These are phyloP conservation scores for Diplosoma virens DNA, from an alignment of 23 tunicate genomes.

Conservation along the genomic window DNA sequence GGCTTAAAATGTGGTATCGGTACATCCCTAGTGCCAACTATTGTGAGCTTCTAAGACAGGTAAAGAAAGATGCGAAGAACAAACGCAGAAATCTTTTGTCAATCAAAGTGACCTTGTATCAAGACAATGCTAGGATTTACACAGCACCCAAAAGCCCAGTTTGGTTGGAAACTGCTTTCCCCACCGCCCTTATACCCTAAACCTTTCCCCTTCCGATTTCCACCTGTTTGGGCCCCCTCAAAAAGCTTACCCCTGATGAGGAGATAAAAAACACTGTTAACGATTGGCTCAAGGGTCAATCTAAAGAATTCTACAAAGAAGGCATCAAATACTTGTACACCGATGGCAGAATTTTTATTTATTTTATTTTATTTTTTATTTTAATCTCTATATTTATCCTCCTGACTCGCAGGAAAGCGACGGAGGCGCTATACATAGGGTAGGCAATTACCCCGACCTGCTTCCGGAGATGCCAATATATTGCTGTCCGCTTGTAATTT, in stretches of 20 bases:
- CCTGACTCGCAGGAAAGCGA: no score
- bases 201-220: neutral
- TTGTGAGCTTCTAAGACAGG: neutral
- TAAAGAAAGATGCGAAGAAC: neutral
- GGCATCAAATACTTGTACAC: no score
- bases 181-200: neutral
- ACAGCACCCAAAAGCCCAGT: no score
- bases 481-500: no score
- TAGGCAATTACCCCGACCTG: no score
- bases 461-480: no score
- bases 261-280: neutral
- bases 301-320: neutral
- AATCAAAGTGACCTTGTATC: neutral
- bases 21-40: neutral
- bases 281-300: neutral
- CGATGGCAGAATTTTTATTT: no score
- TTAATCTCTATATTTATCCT: no score
- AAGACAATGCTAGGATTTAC: neutral
- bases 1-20: no score
- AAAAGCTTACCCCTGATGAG: neutral
- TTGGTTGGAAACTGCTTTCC: neutral
- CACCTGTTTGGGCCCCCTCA: neutral
- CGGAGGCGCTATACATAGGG: no score
- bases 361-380: no score
- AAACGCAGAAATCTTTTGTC: neutral